Conservation (phyloP, 2,113 vertebrate genomes). For the Aptenodytes patagonicus region DNA sequence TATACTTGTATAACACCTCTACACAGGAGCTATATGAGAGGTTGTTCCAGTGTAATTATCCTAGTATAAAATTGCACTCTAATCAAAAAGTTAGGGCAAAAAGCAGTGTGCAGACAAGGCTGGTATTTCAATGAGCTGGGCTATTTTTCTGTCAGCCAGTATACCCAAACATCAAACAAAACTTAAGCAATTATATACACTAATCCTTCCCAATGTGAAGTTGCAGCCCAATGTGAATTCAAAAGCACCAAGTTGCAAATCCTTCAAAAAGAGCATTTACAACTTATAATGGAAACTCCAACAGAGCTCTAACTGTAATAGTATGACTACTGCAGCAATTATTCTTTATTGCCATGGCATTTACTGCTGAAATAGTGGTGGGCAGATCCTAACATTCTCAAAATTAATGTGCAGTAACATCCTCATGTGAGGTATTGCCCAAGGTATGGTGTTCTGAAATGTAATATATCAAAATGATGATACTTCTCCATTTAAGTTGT, state of each 20-base stretch:
- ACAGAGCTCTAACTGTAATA: constrained; percentile 47
- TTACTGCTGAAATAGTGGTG: constrained; percentile 62
- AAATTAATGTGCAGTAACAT: constrained; percentile 67
- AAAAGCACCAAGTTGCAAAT: constrained; percentile 48
- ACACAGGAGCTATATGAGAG: background rate
- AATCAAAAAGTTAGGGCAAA: constrained; percentile 47
- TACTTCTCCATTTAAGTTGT: constrained; percentile 57
- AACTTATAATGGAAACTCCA: constrained; percentile 63
- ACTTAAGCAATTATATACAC: constrained; percentile 32
- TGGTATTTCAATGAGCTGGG: constrained; percentile 27
- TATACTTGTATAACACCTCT: background rate
- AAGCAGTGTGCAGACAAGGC: background rate
- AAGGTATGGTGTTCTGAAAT: constrained; percentile 51
- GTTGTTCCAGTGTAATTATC: constrained; percentile 2
- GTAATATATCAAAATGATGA: constrained; percentile 54
- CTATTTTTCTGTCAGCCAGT: constrained; percentile 42
- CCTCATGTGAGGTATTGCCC: constrained; percentile 36
- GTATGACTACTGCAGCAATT: constrained; percentile 41
- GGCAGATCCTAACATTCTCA: constrained; percentile 46
- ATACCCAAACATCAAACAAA: constrained; percentile 60
- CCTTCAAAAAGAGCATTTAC: constrained; percentile 57
- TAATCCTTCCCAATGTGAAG: constrained; percentile 50
- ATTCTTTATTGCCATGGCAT: constrained; percentile 65
- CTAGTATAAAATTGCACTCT: background rate
- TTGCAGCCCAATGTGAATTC: constrained; percentile 53